Base-by-base conservation (phyloP, 2,113 vertebrate genomes). In the Eupsittula cactorum region DNA sequence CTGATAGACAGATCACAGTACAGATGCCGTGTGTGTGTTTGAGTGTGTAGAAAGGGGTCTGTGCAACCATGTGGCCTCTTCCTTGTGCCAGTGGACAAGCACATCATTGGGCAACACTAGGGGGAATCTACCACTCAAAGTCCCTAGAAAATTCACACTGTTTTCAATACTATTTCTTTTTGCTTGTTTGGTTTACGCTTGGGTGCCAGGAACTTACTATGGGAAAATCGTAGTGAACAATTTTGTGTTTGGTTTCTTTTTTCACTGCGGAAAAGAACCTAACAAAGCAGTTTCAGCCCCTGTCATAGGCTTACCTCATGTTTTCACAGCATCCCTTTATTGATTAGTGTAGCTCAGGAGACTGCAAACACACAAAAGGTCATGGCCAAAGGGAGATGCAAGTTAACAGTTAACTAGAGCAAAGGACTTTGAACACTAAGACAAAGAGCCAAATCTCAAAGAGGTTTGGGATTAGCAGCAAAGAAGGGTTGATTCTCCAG, bases 371-470 rank as follows among this genome's bases (percentile, higher is more conserved):
- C 37, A 21, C 14, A 28, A 53, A 86, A 88, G 82, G 79, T 86
- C 92, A 88, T 33, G 92, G 86, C 47, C 80, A 62, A 81, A 91
- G 68, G 46, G 53, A 77, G 28, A 50, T 70, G 39, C 27, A 44
- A 68, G 82, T 95, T 95, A 96, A 96, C 39, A 9, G 42, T 95
- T 96, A 96, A 95, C 92, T 39, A 83, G 52, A 44, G 13, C 14
- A 7, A 87, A 63, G 76, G 80, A 93, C 93, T 95, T 96, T 86
- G 91, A 91, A 82, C 95, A 16, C 18, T 52, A 18, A 41, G 46
- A 20, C 29, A 77, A 59, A 15, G 46, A 33, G 47, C 33, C 29
- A 78, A 24, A 62, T 77, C 63, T 90, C 71, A 53, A 62, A 75
- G 88, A 82, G 65, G 39, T 94, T 73, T 94, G 52, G 37, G 39